phyloP scores from a whole-genome alignment of 2,888 invertebrate genomes.

The Eupithecia exiguata region DNA sequence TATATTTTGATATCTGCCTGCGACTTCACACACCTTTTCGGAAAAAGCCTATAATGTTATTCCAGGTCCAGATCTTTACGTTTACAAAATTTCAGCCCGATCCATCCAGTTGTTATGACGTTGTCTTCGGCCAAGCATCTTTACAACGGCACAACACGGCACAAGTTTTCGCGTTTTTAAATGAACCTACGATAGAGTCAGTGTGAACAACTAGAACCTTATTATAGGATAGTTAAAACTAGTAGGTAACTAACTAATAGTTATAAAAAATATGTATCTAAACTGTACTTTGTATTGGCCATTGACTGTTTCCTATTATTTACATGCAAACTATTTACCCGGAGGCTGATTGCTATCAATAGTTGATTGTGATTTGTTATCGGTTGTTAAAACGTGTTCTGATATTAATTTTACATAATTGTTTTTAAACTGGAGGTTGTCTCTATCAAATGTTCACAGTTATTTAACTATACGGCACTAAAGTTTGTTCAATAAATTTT shows the following conservation, averaged over 20 bases:
- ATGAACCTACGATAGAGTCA: too few species aligned
- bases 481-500: not conserved
- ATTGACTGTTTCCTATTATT: conserved; percentile 14
- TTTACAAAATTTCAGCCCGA: too few species aligned
- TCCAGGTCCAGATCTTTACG: too few species aligned
- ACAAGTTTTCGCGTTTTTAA: too few species aligned
- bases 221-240: too few species aligned
- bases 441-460: not conserved
- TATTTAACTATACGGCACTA: not conserved
- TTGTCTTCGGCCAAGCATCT: too few species aligned
- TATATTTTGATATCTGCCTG: too few species aligned
- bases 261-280: conserved; percentile 5
- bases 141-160: too few species aligned
- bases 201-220: too few species aligned
- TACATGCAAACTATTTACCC: conserved; percentile 20
- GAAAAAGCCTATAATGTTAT: too few species aligned
- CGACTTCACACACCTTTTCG: too few species aligned
- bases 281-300: conserved; percentile 14
- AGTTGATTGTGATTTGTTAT: conserved; percentile 26
- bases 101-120: too few species aligned
- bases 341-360: conserved; percentile 17
- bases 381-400: conserved; percentile 7
- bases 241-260: not conserved
- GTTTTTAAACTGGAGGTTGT: not conserved
- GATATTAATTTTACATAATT: not conserved